phyloP scores from a whole-genome alignment of 2,113 vertebrate genomes.

The Seriola dumerili region DNA sequence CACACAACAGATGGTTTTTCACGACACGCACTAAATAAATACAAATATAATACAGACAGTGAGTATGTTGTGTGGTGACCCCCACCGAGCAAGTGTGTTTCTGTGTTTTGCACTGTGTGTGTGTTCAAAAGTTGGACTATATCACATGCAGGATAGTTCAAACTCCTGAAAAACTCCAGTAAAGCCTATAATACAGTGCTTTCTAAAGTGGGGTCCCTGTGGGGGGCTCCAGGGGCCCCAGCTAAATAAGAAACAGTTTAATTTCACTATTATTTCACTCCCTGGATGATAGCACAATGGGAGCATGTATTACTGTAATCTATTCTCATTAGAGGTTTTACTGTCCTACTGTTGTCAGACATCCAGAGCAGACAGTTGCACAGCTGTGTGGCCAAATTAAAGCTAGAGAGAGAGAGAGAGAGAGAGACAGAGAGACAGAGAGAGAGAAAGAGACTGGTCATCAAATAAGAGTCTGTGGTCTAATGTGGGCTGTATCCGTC shows the following conservation, averaged over 20 bases:
- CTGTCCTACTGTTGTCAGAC: slow-evolving; percentile 55
- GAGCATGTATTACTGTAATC: slow-evolving; percentile 55
- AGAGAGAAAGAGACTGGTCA: too few species aligned
- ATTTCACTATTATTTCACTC: slow-evolving; percentile 54
- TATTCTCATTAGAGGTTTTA: slow-evolving; percentile 61
- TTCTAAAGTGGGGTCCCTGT: slow-evolving; percentile 25
- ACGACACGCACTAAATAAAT: slow-evolving; percentile 29
- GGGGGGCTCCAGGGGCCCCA: slow-evolving; percentile 17
- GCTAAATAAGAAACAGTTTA: slow-evolving; percentile 11
- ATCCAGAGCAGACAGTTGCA: slow-evolving; percentile 39
- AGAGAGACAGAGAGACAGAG: too few species aligned
- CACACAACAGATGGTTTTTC: slow-evolving; percentile 58
- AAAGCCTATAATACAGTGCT: slow-evolving; percentile 19
- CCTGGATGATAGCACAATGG: slow-evolving; percentile 47
- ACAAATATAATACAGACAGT: slow-evolving; percentile 28
- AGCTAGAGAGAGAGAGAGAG: slow-evolving; percentile 2
- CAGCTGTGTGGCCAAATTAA: slow-evolving; percentile 56
- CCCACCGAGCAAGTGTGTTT: background rate
- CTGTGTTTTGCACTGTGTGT: background rate
- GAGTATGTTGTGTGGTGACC: background rate
- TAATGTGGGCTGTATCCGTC: slow-evolving; percentile 2
- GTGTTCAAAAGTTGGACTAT: slow-evolving; percentile 8
- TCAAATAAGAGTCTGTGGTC: slow-evolving; percentile 10
- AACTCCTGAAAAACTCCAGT: slow-evolving; percentile 22
- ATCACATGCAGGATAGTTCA: background rate